phyloP scores from a whole-genome alignment of 2,888 invertebrate genomes.

The Tanypteryx hageni region DNA sequence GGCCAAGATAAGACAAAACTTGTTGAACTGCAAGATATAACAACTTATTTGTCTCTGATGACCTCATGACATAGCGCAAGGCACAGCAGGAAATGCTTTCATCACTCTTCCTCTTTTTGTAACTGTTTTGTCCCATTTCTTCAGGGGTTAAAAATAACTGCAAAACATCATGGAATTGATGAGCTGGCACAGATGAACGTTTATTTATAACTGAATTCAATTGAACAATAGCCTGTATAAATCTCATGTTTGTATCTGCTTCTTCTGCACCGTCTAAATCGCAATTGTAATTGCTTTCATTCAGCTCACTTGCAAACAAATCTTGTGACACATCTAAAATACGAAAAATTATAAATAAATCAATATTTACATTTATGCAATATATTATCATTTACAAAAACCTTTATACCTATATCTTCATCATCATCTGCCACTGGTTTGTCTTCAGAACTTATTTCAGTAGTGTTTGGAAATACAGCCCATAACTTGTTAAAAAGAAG shows the following conservation, averaged over 20 bases:
- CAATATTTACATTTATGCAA: background rate
- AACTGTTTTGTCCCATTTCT: background rate
- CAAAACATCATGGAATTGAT: conserved; percentile 50
- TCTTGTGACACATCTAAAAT: conserved; percentile 20
- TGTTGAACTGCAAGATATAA: background rate
- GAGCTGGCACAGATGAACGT: conserved; percentile 6
- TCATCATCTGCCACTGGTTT: background rate
- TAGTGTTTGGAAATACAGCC: conserved; percentile 27
- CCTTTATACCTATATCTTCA: conserved; percentile 8
- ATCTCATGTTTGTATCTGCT: conserved; percentile 38
- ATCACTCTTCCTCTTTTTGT: background rate
- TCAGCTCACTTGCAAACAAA: background rate
- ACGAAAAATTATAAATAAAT: background rate
- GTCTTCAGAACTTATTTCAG: background rate
- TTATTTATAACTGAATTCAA: conserved; percentile 6
- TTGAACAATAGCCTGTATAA: conserved; percentile 38
- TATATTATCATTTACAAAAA: background rate
- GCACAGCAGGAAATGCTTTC: conserved; percentile 37
- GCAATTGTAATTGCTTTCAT: background rate
- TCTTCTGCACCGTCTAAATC: conserved; percentile 43
- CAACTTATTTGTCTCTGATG: conserved; percentile 22
- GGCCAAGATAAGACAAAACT: conserved; percentile 29
- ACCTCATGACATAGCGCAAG: conserved; percentile 35
- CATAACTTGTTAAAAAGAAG: conserved; percentile 27
- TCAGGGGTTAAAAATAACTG: conserved; percentile 37